Base-by-base conservation (phyloP, 2,888 invertebrate species). In the Cataglyphis livida region DNA sequence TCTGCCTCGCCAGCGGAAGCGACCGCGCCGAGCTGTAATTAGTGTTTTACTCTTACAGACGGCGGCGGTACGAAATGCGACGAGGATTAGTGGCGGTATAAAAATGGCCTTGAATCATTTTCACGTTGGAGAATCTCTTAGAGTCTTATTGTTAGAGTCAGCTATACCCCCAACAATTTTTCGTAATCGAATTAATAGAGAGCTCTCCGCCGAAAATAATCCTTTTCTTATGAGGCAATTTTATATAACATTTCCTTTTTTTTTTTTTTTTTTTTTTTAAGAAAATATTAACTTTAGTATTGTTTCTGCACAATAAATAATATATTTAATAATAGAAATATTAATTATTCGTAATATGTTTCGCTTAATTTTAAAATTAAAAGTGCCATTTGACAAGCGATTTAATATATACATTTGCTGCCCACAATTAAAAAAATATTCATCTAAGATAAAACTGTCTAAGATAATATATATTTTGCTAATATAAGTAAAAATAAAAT, bases 21-120 rank as follows among this genome's bases (percentile, higher is more conserved):
- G 18, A 59, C 78, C 44, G 44, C 66, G 78, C 25, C 57, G 78
- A 59, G 78, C 70, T 68, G 78, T 78, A 78, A 78, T 78, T 78
- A 78, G 78, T 44, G 78, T 78, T 78, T 78, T 78, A 66, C 44
- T 66, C 66, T 66, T 66, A 59, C 59, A 70, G 70, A 70, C 68
- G 78, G 28, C 21, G 48, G n/a, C 18, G 41, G 21, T 41, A 41
- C 41, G 66, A 76, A 41, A 57, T 28, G 54, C 65, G 48, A 59
- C 51, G 9, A 59, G 57, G 44, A 70, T 78, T 78, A 78, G 76
- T 7, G 41, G 21, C 59, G 48, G 51, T 51, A 51, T 70, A 68
- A 78, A 78, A 68, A 78, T 78, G 32, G 32, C 18, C 15, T 1
- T 44, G 76, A 28, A 15, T 70, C 32, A 78, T 68, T 68, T 70